Percentiles rank a stretch among this genome's conserved stretches.
Conservation (phyloP, 2,797 vertebrate genomes). For the Eulemur coronatus region DNA sequence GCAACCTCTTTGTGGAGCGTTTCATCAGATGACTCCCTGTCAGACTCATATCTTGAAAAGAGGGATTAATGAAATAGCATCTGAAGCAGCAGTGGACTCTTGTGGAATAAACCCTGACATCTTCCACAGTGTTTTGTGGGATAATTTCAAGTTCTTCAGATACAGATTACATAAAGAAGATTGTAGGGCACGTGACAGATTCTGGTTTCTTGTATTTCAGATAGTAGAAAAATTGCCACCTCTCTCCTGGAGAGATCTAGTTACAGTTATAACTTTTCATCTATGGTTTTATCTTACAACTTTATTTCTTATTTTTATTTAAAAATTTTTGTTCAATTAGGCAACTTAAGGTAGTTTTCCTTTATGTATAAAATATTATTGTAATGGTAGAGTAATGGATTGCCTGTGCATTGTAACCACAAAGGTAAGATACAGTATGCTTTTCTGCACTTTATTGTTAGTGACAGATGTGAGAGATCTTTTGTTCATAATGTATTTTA, state of each 20-base stretch:
- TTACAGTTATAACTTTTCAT: conserved; percentile 72
- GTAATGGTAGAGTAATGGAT: conserved; percentile 90
- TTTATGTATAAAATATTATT: conserved; percentile 83
- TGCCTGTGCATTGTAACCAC: conserved; percentile 96
- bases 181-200: conserved; percentile 72
- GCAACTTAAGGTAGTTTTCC: conserved; percentile 73
- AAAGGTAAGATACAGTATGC: conserved; percentile 89
- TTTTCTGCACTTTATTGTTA: conserved; percentile 71
- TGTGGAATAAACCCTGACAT: conserved; percentile 79
- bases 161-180: conserved; percentile 78
- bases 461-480: conserved; percentile 42
- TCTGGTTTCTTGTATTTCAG: conserved; percentile 70
- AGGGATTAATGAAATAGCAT: conserved; percentile 82
- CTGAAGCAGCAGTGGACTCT: conserved; percentile 81
- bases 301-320: conserved; percentile 64
- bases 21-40: conserved; percentile 85
- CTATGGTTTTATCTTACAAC: conserved; percentile 78
- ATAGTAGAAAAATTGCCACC: conserved; percentile 76
- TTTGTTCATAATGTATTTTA: conserved; percentile 61
- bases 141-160: conserved; percentile 79
- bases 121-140: conserved; percentile 78
- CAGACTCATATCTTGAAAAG: conserved; percentile 81
- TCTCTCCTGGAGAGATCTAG: conserved; percentile 78
- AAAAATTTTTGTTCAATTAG: conserved; percentile 66
- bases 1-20: conserved; percentile 81